Base-by-base conservation (phyloP, 92 coral and sea anemone species). In the Pocillopora grandis region DNA sequence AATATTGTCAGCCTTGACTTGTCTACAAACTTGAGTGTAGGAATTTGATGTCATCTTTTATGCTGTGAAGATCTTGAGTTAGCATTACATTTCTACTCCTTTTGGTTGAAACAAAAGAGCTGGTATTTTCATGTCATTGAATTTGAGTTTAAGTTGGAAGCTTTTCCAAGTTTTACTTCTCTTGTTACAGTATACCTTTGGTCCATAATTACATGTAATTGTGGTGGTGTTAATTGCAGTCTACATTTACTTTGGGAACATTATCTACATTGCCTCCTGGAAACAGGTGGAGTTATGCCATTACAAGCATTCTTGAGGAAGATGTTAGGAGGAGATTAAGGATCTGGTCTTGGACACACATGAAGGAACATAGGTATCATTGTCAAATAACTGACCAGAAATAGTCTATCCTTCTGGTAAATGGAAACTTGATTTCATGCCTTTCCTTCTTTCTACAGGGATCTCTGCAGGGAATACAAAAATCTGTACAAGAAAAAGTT, bases 301-400 rank as follows among this genome's bases (percentile, higher is more conserved):
- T 94, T 60, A 58, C 78, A 66, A 71, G 95, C 35, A 80, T 95
- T 37, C 88, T 95, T 71, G 98, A 95, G 80, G 98, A 95, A 82
- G 95, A 95, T 78, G 98, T 95, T 2, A 88, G 74, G 27, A 85
- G 98, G 68, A 72, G 92, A 52, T 52, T 80, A 42, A 93, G 95
- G 62, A 95, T 93, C 76, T 95, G 98, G 98, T 95, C 98, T 13
- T 95, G 98, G 98, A 60, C 71, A 18, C 98, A 95, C 72, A 95
- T 95, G 76, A 92, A 93, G 61, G 56, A 76, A 12, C 98, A 93
- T 91, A 95, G 98, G 98, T 91, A 88, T 3, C 8, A 7, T 21
- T 68, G n/a, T 61, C 58, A 37, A 27, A 27, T 27, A 27, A 27
- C 31, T 27, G 48, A 13, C 3, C 19, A 58, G 33, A 58, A 27